Conservation (phyloP, 2,888 invertebrate genomes). For the Rhagium mordax region DNA sequence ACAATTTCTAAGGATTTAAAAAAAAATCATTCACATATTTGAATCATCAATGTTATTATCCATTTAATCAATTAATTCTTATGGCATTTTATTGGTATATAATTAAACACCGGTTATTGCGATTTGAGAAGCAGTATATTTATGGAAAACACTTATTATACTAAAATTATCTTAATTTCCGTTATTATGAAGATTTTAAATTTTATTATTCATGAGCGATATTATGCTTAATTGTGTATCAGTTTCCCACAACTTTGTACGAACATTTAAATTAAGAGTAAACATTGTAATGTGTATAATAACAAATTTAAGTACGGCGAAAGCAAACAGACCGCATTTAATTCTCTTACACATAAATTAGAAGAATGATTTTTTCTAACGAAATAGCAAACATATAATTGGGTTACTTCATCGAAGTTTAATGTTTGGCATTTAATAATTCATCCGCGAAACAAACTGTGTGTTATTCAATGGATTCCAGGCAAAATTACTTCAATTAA, state of each 20-base stretch:
- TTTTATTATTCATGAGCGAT: conserved; percentile 6
- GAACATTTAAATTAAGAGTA: neutral
- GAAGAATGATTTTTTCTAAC: neutral
- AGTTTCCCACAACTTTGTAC: neutral
- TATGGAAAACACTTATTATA: neutral
- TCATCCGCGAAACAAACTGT: no score
- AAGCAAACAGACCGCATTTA: neutral
- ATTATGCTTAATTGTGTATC: conserved; percentile 12
- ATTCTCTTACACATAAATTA: neutral
- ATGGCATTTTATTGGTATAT: no score
- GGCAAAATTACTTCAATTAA: no score
- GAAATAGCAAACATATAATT: neutral
- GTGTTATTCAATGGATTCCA: no score
- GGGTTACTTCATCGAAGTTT: neutral
- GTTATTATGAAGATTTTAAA: conserved; percentile 8
- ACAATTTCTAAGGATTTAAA: no score
- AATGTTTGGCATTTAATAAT: no score
- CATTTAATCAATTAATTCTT: no score
- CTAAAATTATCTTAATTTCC: conserved; percentile 6
- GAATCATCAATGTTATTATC: no score
- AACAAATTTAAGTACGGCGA: neutral
- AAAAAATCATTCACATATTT: no score
- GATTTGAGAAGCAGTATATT: neutral
- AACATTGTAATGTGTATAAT: neutral
- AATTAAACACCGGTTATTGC: no score